Base-by-base conservation (phyloP, 2,113 vertebrate species). In the Cryptotis parvus region DNA sequence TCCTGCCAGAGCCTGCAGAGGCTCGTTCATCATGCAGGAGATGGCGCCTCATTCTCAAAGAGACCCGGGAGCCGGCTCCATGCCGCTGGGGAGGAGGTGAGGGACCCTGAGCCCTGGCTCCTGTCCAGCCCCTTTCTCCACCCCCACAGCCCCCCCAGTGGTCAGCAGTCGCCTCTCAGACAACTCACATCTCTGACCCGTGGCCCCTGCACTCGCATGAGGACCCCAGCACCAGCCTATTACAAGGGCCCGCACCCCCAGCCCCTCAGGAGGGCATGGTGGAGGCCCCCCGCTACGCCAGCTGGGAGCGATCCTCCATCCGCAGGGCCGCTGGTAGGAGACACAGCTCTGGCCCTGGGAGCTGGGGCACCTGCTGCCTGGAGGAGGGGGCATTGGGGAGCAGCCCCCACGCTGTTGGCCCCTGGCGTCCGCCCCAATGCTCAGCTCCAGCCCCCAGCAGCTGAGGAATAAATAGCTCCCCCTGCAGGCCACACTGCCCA, bases 1-100 rank as follows among this genome's bases (percentile, higher is more conserved):
- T 69, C 33, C 15, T 87, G 87, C 91, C 95, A 85, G 58, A 73
- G 83, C 69, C 87, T 93, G 90, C 87, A 79, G 61, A 93, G 72
- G 29, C 49, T 55, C 63, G 7, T 79, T 76, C 73, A 58, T 33
- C 20, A 9, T 20, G 69, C 35, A 39, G 26, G 83, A 52, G 66
- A 87, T 33, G 45, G 27, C 49, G 55, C 49, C 55, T 61, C 31
- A 55, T 43, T 88, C 45, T 72, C 69, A 33, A 15, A 1, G 26
- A 58, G 45, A 55, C 0, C 29, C 49, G 43, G 74, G 31, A 18
- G 41, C 10, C 26, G 66, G 12, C n/a, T 52, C 66, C 41, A 49
- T 69, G 49, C 12, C 8, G 3, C 7, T 12, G 9, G 35, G 35
- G 11, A 49, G n/a, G 79, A 80, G 16, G 37, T 55, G 76, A 1